Percentiles rank a stretch among this genome's conserved stretches.
Conservation (phyloP, 2,888 invertebrate genomes). For the Stenodera caucasica region DNA sequence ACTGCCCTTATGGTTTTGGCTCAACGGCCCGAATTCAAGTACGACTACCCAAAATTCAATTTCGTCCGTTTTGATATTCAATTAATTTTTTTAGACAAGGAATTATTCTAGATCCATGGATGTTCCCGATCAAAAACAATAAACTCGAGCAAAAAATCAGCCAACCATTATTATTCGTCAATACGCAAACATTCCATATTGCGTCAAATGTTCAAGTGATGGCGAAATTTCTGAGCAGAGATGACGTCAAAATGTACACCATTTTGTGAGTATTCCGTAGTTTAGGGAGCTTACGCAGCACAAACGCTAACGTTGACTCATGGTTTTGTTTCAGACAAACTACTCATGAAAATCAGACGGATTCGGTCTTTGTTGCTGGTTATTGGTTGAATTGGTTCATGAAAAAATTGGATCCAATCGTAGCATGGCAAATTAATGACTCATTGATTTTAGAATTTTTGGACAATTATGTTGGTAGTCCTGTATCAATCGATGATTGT, state of each 20-base stretch:
- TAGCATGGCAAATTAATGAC: slow-evolving; percentile 55
- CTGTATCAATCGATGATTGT: slow-evolving; percentile 40
- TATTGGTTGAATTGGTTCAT: slow-evolving; percentile 59
- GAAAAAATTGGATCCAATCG: slow-evolving; percentile 54
- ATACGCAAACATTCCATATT: slow-evolving; percentile 63
- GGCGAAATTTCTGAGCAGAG: slow-evolving; percentile 49
- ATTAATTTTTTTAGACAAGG: slow-evolving; percentile 51
- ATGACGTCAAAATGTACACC: slow-evolving; percentile 51
- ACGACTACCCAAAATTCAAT: slow-evolving; percentile 27
- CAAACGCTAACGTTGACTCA: neutral
- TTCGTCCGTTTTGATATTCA: neutral
- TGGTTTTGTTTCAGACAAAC: slow-evolving; percentile 40
- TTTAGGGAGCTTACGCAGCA: neutral
- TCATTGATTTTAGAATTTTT: slow-evolving; percentile 54
- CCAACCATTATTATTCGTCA: slow-evolving; percentile 61
- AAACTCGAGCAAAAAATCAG: slow-evolving; percentile 50
- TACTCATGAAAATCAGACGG: slow-evolving; percentile 58
- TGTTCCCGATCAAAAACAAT: slow-evolving; percentile 61
- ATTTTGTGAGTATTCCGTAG: slow-evolving; percentile 53
- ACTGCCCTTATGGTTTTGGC: slow-evolving; percentile 61
- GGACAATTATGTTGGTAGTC: slow-evolving; percentile 43
- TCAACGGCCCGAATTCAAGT: slow-evolving; percentile 60
- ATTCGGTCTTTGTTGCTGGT: slow-evolving; percentile 54
- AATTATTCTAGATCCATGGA: slow-evolving; percentile 64
- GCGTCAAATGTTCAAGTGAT: slow-evolving; percentile 58